phyloP scores from a whole-genome alignment of 2,888 invertebrate genomes.

The Autographa pulchrina region DNA sequence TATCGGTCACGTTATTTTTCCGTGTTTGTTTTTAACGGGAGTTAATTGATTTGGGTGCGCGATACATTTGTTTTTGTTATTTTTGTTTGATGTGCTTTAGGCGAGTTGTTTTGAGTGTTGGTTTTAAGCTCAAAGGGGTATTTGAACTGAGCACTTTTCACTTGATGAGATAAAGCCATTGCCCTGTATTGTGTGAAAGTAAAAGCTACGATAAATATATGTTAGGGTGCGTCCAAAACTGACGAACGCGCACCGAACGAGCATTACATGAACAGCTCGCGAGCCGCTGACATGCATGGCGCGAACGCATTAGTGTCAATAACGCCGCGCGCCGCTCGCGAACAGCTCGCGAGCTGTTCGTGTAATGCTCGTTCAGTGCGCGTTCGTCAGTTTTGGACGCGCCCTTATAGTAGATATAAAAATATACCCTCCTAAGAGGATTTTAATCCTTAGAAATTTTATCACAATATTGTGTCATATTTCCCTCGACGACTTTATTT shows the following conservation, averaged over 20 bases:
- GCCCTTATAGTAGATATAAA: not conserved
- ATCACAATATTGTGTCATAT: not conserved
- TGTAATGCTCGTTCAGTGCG: too few relatives aligned
- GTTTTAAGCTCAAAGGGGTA: not conserved
- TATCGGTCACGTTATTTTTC: constrained; percentile 1
- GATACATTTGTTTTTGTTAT: not conserved
- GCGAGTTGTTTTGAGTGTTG: not conserved
- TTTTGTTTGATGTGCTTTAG: not conserved
- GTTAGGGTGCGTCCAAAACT: too few relatives aligned
- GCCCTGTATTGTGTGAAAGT: not conserved
- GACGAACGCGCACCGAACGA: too few relatives aligned
- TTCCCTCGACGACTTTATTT: not conserved
- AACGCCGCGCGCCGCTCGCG: too few relatives aligned
- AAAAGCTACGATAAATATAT: not conserved
- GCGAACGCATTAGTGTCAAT: too few relatives aligned
- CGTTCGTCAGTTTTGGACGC: too few relatives aligned
- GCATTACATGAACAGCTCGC: too few relatives aligned
- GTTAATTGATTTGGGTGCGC: not conserved
- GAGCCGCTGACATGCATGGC: too few relatives aligned
- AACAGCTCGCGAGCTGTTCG: too few relatives aligned
- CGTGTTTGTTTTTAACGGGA: not conserved
- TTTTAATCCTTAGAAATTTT: not conserved
- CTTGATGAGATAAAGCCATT: not conserved
- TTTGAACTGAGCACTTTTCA: not conserved
- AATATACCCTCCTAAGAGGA: not conserved